Base-by-base conservation (phyloP, 1,140 invertebrate species). In the Ditylenchus dipsaci region DNA sequence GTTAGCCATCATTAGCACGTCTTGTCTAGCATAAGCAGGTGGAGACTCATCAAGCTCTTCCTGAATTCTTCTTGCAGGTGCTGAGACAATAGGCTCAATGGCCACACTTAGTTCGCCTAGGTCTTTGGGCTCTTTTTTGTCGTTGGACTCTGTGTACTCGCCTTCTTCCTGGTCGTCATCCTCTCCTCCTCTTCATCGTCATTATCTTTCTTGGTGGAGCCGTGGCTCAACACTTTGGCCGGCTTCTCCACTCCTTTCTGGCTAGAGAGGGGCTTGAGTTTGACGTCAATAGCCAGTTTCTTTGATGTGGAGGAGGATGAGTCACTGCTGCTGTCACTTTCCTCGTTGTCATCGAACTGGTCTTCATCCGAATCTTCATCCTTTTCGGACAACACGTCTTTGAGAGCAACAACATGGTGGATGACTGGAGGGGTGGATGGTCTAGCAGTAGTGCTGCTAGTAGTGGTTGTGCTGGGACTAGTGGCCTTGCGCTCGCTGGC, bases 31-130 rank as follows among this genome's bases (percentile, higher is more conserved):
- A 68, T 68, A 79, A 13, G 75, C 57, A 53, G 49, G 49, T 53
- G 49, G 49, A 21, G 49, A 53, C 8, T 53, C 49, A 5, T 53
- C 49, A 29, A 67, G 63, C 53, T 62, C 75, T 49, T 74, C 75
- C 15, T 29, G 47, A 21, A 76, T n/a, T 64, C 75, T 74, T 49
- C 67, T 53, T 30, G 69, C 76, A 29, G 72, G 76, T 29, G 78
- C 77, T 13, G 67, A 74, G 43, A 80, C 70, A 58, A 80, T 81
- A n/a, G 79, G 78, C 53, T 80, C 78, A 43, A 78, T 77, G 62
- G 73, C 77, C 27, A 81, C 76, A 38, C 65, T 73, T 42, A 77
- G 62, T 21, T 78, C 69, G n/a, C n/a, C n/a, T n/a, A n/a, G n/a
- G n/a, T n/a, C n/a, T n/a, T 45, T 58, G 29, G 65, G 63, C 9